Evolutionary conservation across 35 echinoderm and acorn worm genomes (phyloP).

Genomic region (Heliocidaris erythrogramma): DNA sequence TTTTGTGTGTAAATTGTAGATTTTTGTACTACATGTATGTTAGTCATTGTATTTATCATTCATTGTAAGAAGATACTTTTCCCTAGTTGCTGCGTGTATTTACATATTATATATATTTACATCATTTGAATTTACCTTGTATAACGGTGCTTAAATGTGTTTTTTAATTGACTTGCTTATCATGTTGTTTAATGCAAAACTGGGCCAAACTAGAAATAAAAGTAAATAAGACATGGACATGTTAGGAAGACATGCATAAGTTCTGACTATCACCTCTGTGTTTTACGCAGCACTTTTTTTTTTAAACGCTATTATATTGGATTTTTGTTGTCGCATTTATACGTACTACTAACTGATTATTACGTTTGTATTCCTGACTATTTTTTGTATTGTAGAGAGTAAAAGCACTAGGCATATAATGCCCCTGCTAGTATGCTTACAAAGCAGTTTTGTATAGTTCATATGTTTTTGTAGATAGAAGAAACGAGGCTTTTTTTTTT

Average conservation of each 20-base stretch:
- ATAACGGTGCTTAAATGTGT: conserved; percentile 54
- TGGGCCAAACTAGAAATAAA: conserved; percentile 48
- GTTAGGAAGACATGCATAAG: conserved; percentile 29
- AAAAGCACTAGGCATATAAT: conserved; percentile 31
- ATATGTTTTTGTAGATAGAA: conserved; percentile 49
- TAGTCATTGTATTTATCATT: conserved; percentile 48
- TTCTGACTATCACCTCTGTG: conserved; percentile 29
- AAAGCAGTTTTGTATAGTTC: conserved; percentile 35
- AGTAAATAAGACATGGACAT: conserved; percentile 4
- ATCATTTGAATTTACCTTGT: conserved; percentile 53
- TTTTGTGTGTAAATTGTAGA: conserved; percentile 55
- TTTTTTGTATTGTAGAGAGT: conserved; percentile 37
- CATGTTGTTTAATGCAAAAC: conserved; percentile 48
- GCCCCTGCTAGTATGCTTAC: conserved; percentile 26
- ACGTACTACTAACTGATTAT: conserved; percentile 52
- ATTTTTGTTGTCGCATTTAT: conserved; percentile 36
- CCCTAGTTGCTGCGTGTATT: conserved; percentile 54
- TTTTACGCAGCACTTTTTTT: conserved; percentile 4
- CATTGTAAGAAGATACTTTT: conserved; percentile 44
- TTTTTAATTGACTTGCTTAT: conserved; percentile 53
- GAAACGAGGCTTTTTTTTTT: conserved; percentile 42
- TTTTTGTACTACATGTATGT: conserved; percentile 49
- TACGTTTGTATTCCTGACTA: conserved; percentile 44
- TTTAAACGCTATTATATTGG: neutral
- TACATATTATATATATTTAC: conserved; percentile 56